Evolutionary conservation across 2,113 vertebrate genomes (phyloP), one percentile per base, ranked within the genome.

Genomic region (Cyanocitta stelleri): DNA sequence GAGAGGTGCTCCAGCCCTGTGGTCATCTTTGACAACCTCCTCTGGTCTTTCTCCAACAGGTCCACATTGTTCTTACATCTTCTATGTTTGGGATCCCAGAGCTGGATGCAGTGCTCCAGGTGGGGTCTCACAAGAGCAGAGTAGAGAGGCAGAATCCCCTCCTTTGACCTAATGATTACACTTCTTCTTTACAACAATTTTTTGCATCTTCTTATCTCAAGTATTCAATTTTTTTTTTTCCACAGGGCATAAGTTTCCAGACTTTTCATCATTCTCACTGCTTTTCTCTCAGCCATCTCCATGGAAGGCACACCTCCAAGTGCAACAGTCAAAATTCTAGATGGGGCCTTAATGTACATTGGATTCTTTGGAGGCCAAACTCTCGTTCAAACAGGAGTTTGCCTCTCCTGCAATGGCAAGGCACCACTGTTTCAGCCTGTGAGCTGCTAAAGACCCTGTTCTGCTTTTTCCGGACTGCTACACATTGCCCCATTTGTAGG

Each of bases 271-370:
- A 8, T 61, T 78, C 69, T 82, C 11, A 4, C 30, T 71, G 29
- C 8, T 74, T 85, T 87, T 44, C 20, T 71, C 51, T 41, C 55
- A 41, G 2, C 37, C 1, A 3, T 30, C 29, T 74, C 33, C 11
- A 52, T 48, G 41, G 33, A 69, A 5, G 13, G 15, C 55, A 19
- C 11, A 41, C 29, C 6, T 84, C 68, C 46, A 87, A 54, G 30
- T 8, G 35, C 37, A 69, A 41, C 26, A 59, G 33, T 30, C 11
- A 48, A 33, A 77, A n/a, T 87, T 81, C 29, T 68, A 66, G 15
- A 49, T 52, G 43, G 29, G 10, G 3, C 17, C 48, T 78, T 44
- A 62, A 54, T 0, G 6, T 39, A 30, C 0, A 0, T 13, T 32
- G 46, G 16, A 35, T 54, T 64, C 35, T 89, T 61, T 51, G 52